Percentiles rank a stretch among this genome's conserved stretches.
Conservation (phyloP, 1,140 invertebrate species). For the Pogonognathellus flavescens region DNA sequence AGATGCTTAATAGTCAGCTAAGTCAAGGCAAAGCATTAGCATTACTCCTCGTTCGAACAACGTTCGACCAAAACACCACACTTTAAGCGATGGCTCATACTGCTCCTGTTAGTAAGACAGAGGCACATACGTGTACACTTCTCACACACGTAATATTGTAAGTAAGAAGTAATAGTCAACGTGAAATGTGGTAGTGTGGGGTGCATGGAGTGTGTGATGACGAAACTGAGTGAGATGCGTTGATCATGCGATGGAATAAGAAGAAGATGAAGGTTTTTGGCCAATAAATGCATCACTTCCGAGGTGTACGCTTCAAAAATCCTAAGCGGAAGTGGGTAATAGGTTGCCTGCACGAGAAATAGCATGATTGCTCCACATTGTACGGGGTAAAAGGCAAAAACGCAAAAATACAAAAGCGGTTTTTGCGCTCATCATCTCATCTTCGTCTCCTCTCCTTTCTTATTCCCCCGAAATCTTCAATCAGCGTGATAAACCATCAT, state of each 20-base stretch:
- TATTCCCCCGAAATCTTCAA: conserved; percentile 61
- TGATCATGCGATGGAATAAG: conserved; percentile 64
- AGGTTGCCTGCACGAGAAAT: conserved; percentile 66
- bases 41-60: neutral
- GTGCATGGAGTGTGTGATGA: conserved; percentile 54
- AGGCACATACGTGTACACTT: no score
- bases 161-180: neutral
- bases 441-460: conserved; percentile 53
- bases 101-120: no score
- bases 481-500: conserved; percentile 62
- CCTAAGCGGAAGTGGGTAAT: conserved; percentile 67
- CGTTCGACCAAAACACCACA: no score
- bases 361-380: conserved; percentile 67
- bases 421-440: conserved; percentile 65
- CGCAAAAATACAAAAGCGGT: conserved; percentile 62
- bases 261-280: conserved; percentile 64
- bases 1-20: conserved; percentile 27
- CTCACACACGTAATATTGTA: no score
- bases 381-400: conserved; percentile 64
- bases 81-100: no score
- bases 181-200: neutral
- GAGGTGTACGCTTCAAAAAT: conserved; percentile 67
- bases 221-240: conserved; percentile 55
- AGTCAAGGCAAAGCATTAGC: no score
- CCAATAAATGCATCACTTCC: conserved; percentile 67